Evolutionary conservation across 2,113 vertebrate species (phyloP), one percentile per base, ranked within the genome.

Genomic region (Caranx melampygus): DNA sequence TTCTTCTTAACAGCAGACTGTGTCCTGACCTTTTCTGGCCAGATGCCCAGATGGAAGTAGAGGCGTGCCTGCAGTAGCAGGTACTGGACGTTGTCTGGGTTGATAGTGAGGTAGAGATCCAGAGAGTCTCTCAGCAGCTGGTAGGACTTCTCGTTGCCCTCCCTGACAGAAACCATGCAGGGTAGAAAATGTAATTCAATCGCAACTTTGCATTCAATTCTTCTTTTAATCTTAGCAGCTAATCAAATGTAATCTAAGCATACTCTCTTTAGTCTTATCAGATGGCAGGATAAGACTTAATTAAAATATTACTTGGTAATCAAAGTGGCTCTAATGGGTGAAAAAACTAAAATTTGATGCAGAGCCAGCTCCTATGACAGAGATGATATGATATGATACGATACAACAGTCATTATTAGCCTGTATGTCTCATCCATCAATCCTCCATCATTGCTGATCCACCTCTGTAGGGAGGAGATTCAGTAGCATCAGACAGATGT

Each of bases 11-110:
- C 44, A 59, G 1, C 10, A 1, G 33, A 11, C 40, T 47, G 35
- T 20, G 5, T 26, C 2, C 72, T 91, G 93, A 99, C 98, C 97
- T 99, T 99, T 94, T 99, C 98, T 85, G 98, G 98, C 97, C 98
- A 99, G 93, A 99, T 99, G 79, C 98, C 98, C 90, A 99, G 93
- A 86, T 99, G 98, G 95, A 99, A 99, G 93, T 99, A 99, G 5
- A 99, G 93, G 60, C 98, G 95, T 54, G 98, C 98, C 80, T 99
- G 98, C 67, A 99, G 95, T 89, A 99, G 96, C 61, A 99, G 94
- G 42, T 99, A 97, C 93, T 98, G 97, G 85, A 99, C 98, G 4
- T 99, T 98, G 92, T 99, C 98, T 2, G 98, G 98, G 92, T 97
- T 97, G 93, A 99, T 98, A 33, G 97, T 97, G 95, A 99, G 95